Percentiles rank a stretch among this genome's conserved stretches.
These are phyloP conservation scores for Lasius fuliginosus DNA, from an alignment of 2,888 invertebrate species.

Conservation along the genomic window DNA sequence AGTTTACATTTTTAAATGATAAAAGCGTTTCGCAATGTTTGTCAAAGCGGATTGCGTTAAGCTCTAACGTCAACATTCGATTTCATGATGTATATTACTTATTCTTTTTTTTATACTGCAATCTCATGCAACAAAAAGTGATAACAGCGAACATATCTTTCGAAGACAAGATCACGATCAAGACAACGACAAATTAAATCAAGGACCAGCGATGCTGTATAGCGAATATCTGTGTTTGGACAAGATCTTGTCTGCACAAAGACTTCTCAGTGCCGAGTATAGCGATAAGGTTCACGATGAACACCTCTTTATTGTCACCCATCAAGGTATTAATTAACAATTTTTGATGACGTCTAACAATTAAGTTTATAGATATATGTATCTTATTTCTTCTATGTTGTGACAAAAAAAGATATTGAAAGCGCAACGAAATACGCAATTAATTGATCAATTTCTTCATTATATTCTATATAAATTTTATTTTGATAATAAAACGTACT, in stretches of 20 bases:
- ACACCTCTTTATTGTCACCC: slow-evolving; percentile 98
- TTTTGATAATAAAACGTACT: background rate
- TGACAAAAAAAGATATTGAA: background rate
- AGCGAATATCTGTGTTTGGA: slow-evolving; percentile 97
- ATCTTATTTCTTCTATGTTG: background rate
- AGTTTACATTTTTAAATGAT: background rate
- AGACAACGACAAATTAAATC: slow-evolving; percentile 89
- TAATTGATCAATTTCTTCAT: background rate
- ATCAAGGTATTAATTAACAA: slow-evolving; percentile 93
- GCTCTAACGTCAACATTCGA: background rate
- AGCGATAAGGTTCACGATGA: slow-evolving; percentile 96
- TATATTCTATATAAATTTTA: background rate
- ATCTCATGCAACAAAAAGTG: background rate
- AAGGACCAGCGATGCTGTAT: slow-evolving; percentile 94
- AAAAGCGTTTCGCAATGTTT: background rate
- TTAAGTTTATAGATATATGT: background rate
- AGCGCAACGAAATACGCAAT: background rate
- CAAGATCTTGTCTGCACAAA: slow-evolving; percentile 93
- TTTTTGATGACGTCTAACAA: background rate
- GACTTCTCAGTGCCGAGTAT: slow-evolving; percentile 91
- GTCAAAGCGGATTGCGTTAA: slow-evolving; percentile 9
- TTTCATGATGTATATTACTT: background rate
- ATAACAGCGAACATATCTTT: slow-evolving; percentile 6
- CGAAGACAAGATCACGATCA: slow-evolving; percentile 81
- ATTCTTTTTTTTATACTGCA: background rate